Base-by-base conservation (phyloP, 2,797 vertebrate genomes). In the Lateolabrax maculatus region DNA sequence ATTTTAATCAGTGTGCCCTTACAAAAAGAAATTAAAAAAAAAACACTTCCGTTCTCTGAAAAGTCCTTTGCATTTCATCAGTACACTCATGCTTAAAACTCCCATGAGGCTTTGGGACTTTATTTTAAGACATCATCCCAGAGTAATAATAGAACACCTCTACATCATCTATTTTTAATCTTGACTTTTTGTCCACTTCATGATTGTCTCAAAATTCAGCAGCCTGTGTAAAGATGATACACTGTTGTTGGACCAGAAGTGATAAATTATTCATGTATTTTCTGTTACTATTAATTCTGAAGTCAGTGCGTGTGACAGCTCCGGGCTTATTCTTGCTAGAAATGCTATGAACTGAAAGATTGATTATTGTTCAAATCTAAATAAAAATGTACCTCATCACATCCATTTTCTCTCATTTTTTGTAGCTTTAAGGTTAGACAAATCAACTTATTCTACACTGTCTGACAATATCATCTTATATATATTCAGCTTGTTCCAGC, bases 151-250 rank as follows among this genome's bases (percentile, higher is more conserved):
- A 93, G 81, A 88, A 80, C 9, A 60, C 21, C 12, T 75, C 23
- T 63, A 69, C 66, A 64, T 85, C 15, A 49, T 92, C 88, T 92
- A 91, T 91, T 93, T 93, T 89, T 91, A 80, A 82, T 73, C 29
- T 0, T 63, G 77, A 62, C 73, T 79, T 79, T 76, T 78, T 72
- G 76, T 75, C 67, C 36, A 68, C 71, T 39, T 83, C 29, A 18
- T 66, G 46, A 48, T 64, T 73, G 62, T 76, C 76, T 79, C 46
- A 65, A 71, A 70, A 75, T 43, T 13, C 51, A 61, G 66, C 44
- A 34, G 44, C 27, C 51, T 64, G 53, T 77, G 12, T 73, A 19
- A 69, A 79, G 74, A 74, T 25, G 49, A 65, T 37, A n/a, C 16
- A n/a, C 9, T 49, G 23, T 41, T 81, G 74, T 81, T 56, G 52